Base-by-base conservation (phyloP, 2,113 vertebrate species). In the Physeter macrocephalus region DNA sequence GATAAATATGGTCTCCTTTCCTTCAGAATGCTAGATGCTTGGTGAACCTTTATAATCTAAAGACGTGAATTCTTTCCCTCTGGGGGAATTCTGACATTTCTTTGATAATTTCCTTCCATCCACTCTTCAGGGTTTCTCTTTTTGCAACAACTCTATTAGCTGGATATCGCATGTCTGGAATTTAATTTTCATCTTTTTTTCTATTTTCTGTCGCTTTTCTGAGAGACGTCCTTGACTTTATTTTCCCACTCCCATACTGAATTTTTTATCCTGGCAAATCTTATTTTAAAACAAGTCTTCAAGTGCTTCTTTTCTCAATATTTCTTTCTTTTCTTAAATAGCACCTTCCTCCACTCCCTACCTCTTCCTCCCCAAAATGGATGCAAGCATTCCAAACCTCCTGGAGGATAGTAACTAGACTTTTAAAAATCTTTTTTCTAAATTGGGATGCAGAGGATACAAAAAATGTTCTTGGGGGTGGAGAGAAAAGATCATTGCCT, bases 231-330 rank as follows among this genome's bases (percentile, higher is more conserved):
- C 20, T 95, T 88, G 61, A 94, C 62, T 93, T 59, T 77, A 88
- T 83, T 43, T 93, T 75, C 27, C 27, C 8, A 93, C 31, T 13
- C 34, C 87, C 36, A 90, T 54, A 93, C 23, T 80, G 59, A 95
- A 81, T n/a, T 90, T 90, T 86, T 86, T 82, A 82, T 86, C 81
- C 66, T 75, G 57, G 59, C 25, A 93, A 87, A 88, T 88, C 25
- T 97, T 88, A 69, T 67, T 75, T 96, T 95, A 67, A 90, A 95
- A 80, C 75, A 87, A 87, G 87, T 67, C 81, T 93, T 72, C 66
- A 93, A 90, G 31, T 75, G 21, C 27, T 94, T 52, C 10, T 93
- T 94, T 90, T 86, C 31, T 95, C 46, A 52, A 64, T 25, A 14
- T 88, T 62, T 72, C 52, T 27, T 61, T 67, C 57, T 39, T 36